Conservation (phyloP, 2,797 vertebrate species). For the Sylvilagus floridanus region DNA sequence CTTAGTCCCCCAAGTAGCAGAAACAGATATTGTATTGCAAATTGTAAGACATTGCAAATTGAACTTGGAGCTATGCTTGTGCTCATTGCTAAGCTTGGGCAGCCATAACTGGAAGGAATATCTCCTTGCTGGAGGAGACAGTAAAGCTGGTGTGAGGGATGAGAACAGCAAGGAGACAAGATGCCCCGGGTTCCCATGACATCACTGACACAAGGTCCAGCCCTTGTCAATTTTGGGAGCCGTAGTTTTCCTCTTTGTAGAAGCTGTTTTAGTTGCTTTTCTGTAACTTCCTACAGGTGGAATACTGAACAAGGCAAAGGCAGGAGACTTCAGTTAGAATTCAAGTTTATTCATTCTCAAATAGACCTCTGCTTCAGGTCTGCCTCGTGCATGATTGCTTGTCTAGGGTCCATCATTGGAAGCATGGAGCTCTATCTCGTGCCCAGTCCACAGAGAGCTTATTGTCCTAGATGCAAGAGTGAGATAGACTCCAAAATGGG, state of each 20-base stretch:
- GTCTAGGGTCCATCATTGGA: background rate
- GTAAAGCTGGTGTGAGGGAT: background rate
- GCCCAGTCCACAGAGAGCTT: background rate
- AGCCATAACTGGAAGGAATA: background rate
- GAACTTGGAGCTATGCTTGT: background rate
- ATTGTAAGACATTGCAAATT: background rate
- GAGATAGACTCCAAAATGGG: background rate
- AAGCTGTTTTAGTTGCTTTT: conserved; percentile 2
- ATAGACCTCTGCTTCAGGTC: background rate
- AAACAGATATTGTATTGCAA: background rate
- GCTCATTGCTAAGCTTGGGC: background rate
- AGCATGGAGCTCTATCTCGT: background rate
- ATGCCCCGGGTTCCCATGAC: background rate
- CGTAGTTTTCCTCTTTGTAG: background rate
- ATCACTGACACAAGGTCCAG: background rate
- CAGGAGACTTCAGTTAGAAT: background rate
- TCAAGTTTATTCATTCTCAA: background rate
- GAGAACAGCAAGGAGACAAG: background rate
- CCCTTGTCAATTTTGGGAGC: background rate
- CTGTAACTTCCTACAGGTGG: background rate
- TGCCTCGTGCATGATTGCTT: background rate
- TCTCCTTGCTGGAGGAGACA: background rate
- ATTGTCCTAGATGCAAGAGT: background rate
- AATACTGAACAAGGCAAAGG: conserved; percentile 11
- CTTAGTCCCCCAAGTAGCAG: background rate